A percentile compares a stretch with the other conserved stretches of the same genome.
Evolutionary conservation across 2,113 vertebrate species (phyloP).

Genomic region (Tauraco erythrolophus): DNA sequence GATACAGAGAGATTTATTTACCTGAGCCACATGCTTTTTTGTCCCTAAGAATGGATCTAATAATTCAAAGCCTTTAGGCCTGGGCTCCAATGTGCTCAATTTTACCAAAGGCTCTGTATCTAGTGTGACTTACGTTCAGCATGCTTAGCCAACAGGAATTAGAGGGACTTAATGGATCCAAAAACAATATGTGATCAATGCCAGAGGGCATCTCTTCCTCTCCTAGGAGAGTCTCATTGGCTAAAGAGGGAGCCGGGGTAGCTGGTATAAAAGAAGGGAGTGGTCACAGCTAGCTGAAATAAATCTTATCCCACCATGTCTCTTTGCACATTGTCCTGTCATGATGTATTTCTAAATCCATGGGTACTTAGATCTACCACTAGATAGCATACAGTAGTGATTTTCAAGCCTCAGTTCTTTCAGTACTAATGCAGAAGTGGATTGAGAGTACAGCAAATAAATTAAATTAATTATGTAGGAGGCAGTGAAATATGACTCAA

Average conservation of each 20-base stretch:
- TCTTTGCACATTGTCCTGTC: not conserved
- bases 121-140: not conserved
- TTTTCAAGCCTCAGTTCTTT: not conserved
- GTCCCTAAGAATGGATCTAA: not conserved
- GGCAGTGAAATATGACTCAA: slow-evolving; percentile 46
- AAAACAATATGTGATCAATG: not conserved
- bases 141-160: not conserved
- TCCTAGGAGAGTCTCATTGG: not conserved
- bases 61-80: not conserved
- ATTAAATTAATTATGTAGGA: slow-evolving; percentile 51
- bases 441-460: slow-evolving; percentile 35
- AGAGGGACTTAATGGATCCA: not conserved
- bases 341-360: not conserved
- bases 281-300: not conserved
- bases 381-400: not conserved
- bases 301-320: not conserved
- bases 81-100: not conserved
- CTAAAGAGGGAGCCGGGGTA: not conserved
- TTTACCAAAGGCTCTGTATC: not conserved
- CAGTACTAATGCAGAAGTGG: not conserved
- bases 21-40: not conserved
- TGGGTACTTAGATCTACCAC: not conserved
- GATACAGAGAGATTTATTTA: not conserved
- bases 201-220: not conserved
- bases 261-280: not conserved